Conservation (phyloP, 1,140 invertebrate genomes). For the Trypoxylus dichotomus region DNA sequence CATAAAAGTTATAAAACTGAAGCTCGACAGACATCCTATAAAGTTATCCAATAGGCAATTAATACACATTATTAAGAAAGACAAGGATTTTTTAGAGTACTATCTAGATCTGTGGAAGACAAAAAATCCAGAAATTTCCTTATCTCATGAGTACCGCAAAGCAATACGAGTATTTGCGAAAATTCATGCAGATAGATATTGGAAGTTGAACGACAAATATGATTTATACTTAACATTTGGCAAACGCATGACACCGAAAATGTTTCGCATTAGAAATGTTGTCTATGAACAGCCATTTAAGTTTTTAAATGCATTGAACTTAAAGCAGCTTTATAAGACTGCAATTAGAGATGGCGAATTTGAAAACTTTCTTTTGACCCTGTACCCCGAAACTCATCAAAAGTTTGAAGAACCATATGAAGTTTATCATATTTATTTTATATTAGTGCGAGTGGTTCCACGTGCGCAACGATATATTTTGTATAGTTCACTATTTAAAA, state of each 20-base stretch:
- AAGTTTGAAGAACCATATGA: neutral
- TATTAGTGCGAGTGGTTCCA: neutral
- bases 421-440: neutral
- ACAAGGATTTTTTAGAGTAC: neutral
- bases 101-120: neutral
- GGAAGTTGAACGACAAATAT: neutral
- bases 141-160: neutral
- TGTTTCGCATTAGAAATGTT: neutral
- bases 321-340: neutral
- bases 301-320: neutral
- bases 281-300: neutral
- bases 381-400: neutral
- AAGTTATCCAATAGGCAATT: neutral
- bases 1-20: too few species aligned
- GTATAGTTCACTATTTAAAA: neutral
- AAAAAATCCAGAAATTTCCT: neutral
- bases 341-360: neutral
- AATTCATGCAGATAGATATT: neutral
- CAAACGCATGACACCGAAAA: neutral
- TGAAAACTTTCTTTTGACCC: neutral
- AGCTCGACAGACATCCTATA: neutral
- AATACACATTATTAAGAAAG: neutral
- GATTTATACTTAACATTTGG: conserved; percentile 13
- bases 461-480: neutral
- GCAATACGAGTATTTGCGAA: neutral